A percentile compares a stretch with the other conserved stretches of the same genome.
These are phyloP conservation scores for Melolontha melolontha DNA, from an alignment of 2,888 invertebrate species.

Conservation along the genomic window DNA sequence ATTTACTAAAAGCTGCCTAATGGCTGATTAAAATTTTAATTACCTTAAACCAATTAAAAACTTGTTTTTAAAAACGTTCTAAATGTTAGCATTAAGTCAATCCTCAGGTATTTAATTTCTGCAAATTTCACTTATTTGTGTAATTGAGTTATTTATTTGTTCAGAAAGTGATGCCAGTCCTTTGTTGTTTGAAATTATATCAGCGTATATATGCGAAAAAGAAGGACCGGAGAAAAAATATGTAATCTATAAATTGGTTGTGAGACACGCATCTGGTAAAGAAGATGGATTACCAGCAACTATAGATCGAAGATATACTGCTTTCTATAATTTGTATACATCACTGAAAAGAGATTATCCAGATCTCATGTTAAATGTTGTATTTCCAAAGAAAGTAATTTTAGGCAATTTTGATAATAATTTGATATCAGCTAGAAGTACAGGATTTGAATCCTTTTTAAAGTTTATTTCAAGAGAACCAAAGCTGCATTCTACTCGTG, in stretches of 20 bases:
- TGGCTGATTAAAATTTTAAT: constrained; percentile 9
- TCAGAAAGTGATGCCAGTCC: constrained; percentile 58
- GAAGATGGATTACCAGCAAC: constrained; percentile 72
- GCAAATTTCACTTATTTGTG: not conserved
- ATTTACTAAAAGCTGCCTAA: not conserved
- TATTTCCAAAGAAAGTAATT: constrained; percentile 78
- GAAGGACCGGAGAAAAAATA: constrained; percentile 74
- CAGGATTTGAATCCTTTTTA: constrained; percentile 74
- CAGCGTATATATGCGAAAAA: constrained; percentile 74
- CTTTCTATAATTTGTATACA: constrained; percentile 76
- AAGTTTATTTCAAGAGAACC: constrained; percentile 70
- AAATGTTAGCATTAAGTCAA: constrained; percentile 33
- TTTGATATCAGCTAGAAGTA: constrained; percentile 74
- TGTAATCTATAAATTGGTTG: constrained; percentile 77
- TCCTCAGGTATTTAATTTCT: constrained; percentile 11
- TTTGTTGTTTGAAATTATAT: constrained; percentile 75
- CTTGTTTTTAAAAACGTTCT: not conserved
- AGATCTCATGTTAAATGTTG: constrained; percentile 66
- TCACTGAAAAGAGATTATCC: constrained; percentile 73
- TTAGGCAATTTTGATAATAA: constrained; percentile 79
- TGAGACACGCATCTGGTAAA: constrained; percentile 70
- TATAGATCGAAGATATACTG: constrained; percentile 79
- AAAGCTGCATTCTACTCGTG: constrained; percentile 70
- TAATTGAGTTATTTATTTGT: constrained; percentile 18
- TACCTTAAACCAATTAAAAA: constrained; percentile 1